Evolutionary conservation across 2,888 invertebrate genomes (phyloP).

Genomic region (Hypomecis punctinalis): DNA sequence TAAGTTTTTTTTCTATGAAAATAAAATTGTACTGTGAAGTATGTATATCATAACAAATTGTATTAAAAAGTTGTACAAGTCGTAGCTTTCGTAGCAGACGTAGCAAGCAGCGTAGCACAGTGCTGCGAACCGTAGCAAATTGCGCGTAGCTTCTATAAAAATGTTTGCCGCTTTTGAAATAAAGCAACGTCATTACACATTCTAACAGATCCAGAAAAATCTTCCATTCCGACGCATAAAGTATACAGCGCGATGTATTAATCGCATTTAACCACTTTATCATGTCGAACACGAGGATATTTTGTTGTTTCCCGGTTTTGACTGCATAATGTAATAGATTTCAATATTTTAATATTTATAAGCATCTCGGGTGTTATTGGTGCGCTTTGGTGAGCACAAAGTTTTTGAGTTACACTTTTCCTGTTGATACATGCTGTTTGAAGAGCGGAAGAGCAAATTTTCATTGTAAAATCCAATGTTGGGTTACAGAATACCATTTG

Average conservation of each 20-base stretch:
- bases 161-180: too few relatives aligned
- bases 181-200: not conserved
- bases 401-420: conserved; percentile 30
- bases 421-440: not conserved
- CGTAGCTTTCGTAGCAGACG: too few relatives aligned
- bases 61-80: too few relatives aligned
- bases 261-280: conserved; percentile 60
- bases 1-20: too few relatives aligned
- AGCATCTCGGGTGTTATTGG: conserved; percentile 54
- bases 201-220: conserved; percentile 1
- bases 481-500: too few relatives aligned
- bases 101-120: too few relatives aligned
- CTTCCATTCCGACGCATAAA: conserved; percentile 18
- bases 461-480: too few relatives aligned
- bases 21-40: too few relatives aligned
- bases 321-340: conserved; percentile 72
- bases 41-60: too few relatives aligned
- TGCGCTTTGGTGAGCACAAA: conserved; percentile 47
- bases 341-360: conserved; percentile 79
- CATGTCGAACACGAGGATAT: conserved; percentile 60
- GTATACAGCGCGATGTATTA: conserved; percentile 13
- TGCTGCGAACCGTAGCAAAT: too few relatives aligned
- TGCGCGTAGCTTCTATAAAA: too few relatives aligned
- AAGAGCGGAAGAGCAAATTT: too few relatives aligned
- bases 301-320: conserved; percentile 69